phyloP scores from a whole-genome alignment of 2,888 invertebrate species.

The Cerastis leucographa region DNA sequence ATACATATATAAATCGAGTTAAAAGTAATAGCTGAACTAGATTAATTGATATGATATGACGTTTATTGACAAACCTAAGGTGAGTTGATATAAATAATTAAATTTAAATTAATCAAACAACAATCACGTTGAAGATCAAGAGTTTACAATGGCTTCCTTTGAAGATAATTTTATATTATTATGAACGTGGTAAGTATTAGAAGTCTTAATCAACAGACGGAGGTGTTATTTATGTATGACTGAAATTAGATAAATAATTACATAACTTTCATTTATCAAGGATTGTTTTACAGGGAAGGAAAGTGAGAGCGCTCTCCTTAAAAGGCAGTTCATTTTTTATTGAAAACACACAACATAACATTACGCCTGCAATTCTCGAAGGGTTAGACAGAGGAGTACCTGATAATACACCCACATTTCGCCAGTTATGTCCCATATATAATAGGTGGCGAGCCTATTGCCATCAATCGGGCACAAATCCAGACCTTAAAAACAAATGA shows the following conservation, averaged over 20 bases:
- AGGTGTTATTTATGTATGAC: constrained; percentile 9
- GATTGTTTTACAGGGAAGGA: background rate
- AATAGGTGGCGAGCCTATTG: no score
- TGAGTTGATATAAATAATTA: constrained; percentile 48
- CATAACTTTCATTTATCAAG: constrained; percentile 28
- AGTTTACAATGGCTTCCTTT: constrained; percentile 49
- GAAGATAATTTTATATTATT: constrained; percentile 33
- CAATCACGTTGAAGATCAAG: constrained; percentile 46
- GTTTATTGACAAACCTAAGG: constrained; percentile 29
- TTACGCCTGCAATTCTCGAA: no score
- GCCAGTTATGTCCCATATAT: no score
- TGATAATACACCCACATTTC: no score
- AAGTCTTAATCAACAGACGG: constrained; percentile 26
- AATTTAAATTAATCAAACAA: constrained; percentile 55
- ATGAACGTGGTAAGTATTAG: constrained; percentile 22
- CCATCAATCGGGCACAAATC: no score
- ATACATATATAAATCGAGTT: constrained; percentile 25
- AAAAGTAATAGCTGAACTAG: constrained; percentile 29
- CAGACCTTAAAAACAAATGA: no score
- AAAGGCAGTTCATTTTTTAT: background rate
- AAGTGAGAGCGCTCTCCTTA: background rate
- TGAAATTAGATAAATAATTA: background rate
- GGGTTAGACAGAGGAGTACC: no score
- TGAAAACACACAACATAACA: background rate
- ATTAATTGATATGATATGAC: constrained; percentile 47